Evolutionary conservation across 2,797 vertebrate species (phyloP).

Genomic region (Hypotaenidia philippensis): DNA sequence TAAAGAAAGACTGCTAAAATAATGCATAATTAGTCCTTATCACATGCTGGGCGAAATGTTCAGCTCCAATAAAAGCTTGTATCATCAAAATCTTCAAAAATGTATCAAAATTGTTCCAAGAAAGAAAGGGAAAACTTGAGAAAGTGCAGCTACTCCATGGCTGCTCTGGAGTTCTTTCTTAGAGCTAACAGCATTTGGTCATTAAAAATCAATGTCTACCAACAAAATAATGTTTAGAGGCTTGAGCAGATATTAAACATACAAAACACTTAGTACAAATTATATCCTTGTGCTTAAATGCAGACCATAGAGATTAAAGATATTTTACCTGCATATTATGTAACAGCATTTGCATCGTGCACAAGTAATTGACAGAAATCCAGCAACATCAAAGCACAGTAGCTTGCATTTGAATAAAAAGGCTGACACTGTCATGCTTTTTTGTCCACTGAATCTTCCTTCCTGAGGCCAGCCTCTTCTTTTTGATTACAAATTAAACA

Average conservation of each 20-base stretch:
- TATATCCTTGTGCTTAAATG: not conserved
- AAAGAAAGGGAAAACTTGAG: not conserved
- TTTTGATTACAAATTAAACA: not conserved
- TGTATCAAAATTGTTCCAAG: not conserved
- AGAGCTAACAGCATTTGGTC: not conserved
- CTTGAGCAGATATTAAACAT: not conserved
- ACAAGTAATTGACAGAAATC: not conserved
- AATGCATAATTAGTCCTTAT: not conserved
- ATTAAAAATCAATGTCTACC: not conserved
- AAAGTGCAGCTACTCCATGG: not conserved
- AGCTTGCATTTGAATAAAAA: not conserved
- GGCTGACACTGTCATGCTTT: not conserved
- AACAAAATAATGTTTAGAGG: not conserved
- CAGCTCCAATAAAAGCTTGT: not conserved
- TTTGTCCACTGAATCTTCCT: not conserved
- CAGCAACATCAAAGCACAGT: not conserved
- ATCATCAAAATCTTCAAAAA: not conserved
- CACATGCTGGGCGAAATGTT: not conserved
- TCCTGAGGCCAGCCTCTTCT: rapidly evolving
- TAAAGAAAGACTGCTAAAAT: not conserved
- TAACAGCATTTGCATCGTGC: not conserved
- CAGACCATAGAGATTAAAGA: not conserved
- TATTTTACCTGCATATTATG: not conserved
- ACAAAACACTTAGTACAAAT: not conserved
- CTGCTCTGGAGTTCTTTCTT: not conserved